These are phyloP conservation scores for Aegotheles bennettii DNA, from an alignment of 2,113 vertebrate species.

Conservation along the genomic window DNA sequence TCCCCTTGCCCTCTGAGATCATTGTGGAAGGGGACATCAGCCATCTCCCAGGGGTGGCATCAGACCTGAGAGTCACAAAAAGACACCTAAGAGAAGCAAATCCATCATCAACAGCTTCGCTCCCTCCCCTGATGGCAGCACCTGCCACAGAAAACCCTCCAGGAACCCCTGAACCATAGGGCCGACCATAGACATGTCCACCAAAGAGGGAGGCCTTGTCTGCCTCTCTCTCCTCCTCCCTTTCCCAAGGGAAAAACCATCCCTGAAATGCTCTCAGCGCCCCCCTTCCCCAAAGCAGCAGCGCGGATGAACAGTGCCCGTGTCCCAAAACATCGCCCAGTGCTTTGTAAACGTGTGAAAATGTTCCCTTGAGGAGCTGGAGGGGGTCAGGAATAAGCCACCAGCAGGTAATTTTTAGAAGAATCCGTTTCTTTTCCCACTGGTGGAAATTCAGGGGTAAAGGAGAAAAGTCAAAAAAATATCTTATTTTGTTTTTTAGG, in stretches of 20 bases:
- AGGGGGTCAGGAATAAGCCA: background rate
- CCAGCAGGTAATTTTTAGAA: fast-evolving
- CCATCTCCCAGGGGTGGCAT: fast-evolving
- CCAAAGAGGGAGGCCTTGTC: background rate
- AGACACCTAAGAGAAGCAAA: background rate
- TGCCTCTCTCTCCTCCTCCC: background rate
- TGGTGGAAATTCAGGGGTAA: background rate
- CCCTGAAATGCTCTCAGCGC: background rate
- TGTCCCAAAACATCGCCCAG: fast-evolving
- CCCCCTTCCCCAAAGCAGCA: background rate
- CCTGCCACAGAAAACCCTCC: background rate
- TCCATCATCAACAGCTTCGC: fast-evolving
- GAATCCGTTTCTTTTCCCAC: background rate
- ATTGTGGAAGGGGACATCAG: fast-evolving
- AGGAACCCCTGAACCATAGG: background rate
- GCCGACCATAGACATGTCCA: fast-evolving
- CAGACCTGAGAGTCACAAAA: background rate
- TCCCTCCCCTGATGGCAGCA: fast-evolving
- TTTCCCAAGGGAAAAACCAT: background rate
- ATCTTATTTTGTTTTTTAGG: fast-evolving
- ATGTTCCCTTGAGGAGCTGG: fast-evolving
- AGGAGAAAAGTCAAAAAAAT: background rate
- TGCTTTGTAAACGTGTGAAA: fast-evolving
- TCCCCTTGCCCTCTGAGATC: too few species aligned
- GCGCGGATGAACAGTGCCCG: fast-evolving